Evolutionary conservation across 2,113 vertebrate genomes (phyloP).

Genomic region (Bos javanicus): DNA sequence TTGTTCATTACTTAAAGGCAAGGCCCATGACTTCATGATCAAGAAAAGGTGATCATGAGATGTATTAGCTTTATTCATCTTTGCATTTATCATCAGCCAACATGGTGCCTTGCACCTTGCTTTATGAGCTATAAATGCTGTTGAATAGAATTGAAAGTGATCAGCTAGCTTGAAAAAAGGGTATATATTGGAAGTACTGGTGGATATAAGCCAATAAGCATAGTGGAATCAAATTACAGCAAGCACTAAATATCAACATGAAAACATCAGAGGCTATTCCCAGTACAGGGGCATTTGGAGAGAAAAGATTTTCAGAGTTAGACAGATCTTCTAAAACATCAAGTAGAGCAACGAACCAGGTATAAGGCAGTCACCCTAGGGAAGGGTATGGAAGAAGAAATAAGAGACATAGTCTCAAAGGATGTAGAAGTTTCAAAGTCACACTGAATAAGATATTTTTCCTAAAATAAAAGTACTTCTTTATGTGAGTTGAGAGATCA

Average conservation of each 20-base stretch:
- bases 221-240: background rate
- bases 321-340: background rate
- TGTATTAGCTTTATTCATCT: background rate
- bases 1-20: background rate
- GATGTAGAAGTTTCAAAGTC: background rate
- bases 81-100: background rate
- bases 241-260: background rate
- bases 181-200: background rate
- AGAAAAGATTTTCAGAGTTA: background rate
- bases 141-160: background rate
- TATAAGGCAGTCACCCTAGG: background rate
- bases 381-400: background rate
- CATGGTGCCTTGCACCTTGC: background rate
- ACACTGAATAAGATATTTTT: background rate
- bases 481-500: background rate
- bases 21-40: background rate
- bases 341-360: background rate
- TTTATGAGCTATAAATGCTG: background rate
- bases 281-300: background rate
- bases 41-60: background rate
- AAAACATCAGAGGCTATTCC: background rate
- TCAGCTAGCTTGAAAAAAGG: background rate
- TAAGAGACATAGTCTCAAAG: background rate
- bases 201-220: background rate
- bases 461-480: background rate